A percentile compares a stretch with the other conserved stretches of the same genome.
Evolutionary conservation across 2,113 vertebrate species (phyloP).

Genomic region (rat (Rattus norvegicus)): DNA sequence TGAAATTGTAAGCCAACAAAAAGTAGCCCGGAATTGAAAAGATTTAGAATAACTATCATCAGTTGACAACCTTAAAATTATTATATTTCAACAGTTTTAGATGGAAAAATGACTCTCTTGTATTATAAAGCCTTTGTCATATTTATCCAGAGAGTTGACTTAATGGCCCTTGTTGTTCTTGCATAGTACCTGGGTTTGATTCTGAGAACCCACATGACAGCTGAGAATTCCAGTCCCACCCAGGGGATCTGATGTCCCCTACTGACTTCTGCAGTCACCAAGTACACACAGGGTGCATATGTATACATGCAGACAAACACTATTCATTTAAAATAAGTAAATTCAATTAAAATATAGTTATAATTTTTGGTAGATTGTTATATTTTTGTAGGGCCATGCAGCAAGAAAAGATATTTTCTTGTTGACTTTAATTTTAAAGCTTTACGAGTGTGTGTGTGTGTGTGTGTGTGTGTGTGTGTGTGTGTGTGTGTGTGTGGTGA

Average conservation of each 20-base stretch:
- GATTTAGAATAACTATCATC: background rate
- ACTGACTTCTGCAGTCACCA: background rate
- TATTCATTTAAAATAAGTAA: background rate
- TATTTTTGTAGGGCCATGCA: background rate
- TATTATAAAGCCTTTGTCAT: background rate
- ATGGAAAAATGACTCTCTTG: background rate
- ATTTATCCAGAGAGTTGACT: background rate
- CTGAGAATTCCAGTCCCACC: no score
- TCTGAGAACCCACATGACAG: background rate
- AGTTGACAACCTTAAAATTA: background rate
- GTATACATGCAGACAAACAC: background rate
- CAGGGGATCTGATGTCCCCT: background rate
- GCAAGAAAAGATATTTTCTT: background rate
- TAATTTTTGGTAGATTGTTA: background rate
- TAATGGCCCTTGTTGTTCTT: background rate
- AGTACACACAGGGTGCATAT: background rate
- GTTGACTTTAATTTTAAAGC: background rate
- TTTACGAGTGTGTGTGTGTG: background rate
- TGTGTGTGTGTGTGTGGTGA: background rate
- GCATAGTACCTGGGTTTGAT: background rate
- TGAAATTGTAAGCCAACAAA: background rate
- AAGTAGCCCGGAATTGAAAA: background rate
- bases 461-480: background rate
- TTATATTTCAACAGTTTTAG: background rate
- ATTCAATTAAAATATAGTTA: background rate